A percentile compares a stretch with the other conserved stretches of the same genome.
phyloP scores from a whole-genome alignment of 2,113 vertebrate genomes.

The Cyrtonyx montezumae region DNA sequence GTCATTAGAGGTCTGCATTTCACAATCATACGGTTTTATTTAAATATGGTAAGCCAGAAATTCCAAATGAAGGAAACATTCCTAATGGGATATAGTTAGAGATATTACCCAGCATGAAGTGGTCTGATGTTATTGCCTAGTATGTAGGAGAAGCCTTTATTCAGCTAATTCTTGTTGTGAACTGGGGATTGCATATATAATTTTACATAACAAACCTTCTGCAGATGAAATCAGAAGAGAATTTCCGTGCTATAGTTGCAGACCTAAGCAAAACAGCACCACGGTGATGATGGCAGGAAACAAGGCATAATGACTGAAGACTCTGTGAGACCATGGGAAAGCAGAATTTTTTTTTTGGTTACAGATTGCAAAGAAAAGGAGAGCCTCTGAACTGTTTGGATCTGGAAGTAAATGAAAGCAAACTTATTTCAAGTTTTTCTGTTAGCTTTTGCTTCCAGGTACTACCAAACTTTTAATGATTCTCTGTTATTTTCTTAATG shows the following conservation, averaged over 20 bases:
- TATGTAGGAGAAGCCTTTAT: neutral
- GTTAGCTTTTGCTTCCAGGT: neutral
- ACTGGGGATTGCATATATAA: neutral
- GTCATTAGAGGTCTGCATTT: constrained; percentile 49
- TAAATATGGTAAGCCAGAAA: neutral
- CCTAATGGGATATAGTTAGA: neutral
- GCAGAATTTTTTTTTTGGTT: accelerated
- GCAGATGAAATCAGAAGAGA: neutral
- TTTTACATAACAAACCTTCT: neutral
- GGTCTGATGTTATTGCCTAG: neutral
- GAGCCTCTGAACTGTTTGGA: neutral
- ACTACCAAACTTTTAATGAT: neutral
- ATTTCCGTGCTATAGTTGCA: neutral
- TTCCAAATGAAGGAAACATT: constrained; percentile 24
- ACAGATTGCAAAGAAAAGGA: neutral
- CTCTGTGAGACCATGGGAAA: neutral
- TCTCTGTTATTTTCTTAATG: neutral
- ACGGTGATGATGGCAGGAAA: neutral
- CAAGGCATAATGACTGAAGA: neutral
- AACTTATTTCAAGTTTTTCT: neutral
- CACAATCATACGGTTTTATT: constrained; percentile 28
- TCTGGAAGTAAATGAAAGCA: neutral
- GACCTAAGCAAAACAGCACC: neutral
- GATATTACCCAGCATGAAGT: neutral
- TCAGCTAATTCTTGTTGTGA: neutral